Evolutionary conservation across 2,113 vertebrate genomes (phyloP), one percentile per base, ranked within the genome.

Genomic region (Entosphenus tridentatus): DNA sequence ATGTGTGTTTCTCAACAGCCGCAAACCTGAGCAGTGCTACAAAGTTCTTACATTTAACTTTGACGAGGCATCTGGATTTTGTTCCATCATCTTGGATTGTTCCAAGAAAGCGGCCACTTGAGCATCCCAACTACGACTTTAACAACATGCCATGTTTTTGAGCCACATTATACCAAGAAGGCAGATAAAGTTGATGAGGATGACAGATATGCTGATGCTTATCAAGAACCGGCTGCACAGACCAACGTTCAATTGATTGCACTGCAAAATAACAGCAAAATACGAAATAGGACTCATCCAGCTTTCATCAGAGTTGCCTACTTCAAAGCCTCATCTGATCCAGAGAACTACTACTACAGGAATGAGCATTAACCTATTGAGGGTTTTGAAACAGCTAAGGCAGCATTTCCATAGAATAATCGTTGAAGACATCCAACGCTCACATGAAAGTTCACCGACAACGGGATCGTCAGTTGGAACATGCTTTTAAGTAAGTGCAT

Each of bases 271-370:
- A 59, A 59, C 58, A 59, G 58, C 58, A 59, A 59, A 16, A 59
- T 59, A 16, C 12, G 16, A 59, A 59, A 59, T 16, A 59, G 58
- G 16, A 59, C 12, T 59, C 12, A 16, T 59, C 58, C 12, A 59
- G 12, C 58, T 59, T 12, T 59, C 58, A 16, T 59, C 16, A 2
- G 58, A 59, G 58, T 59, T 12, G 12, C 58, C 12, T 59, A 59
- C 16, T 59, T 59, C 58, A 59, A 59, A 59, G 58, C 16, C 12
- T 13, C 58, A 12, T 12, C 16, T 59, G 58, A 59, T 59, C 58
- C 58, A 12, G 16, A 59, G 58, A 59, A 59, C 58, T 59, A 59
- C 58, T 59, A 59, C 16, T 59, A 59, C 58, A 59, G 58, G 58
- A 13, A 12, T 59, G 58, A 59, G 16, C 58, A 59, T 16, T 13